Conservation (phyloP, 2,888 invertebrate genomes). For the Andrena bucephala region DNA sequence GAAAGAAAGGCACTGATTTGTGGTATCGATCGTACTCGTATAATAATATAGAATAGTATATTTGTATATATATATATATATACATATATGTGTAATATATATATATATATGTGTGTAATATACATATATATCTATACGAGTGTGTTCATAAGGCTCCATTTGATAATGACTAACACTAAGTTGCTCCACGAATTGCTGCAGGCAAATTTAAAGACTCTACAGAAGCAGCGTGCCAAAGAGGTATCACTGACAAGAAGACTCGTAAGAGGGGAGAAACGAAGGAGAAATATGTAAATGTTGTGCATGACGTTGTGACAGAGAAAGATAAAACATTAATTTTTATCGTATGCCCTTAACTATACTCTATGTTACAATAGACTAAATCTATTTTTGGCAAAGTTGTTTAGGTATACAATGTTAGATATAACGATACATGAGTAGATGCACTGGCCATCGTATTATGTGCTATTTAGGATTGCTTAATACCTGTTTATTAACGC, state of each 20-base stretch:
- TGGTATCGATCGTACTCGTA: conserved; percentile 42
- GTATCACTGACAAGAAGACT: conserved; percentile 64
- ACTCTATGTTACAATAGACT: conserved; percentile 84
- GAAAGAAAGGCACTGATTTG: conserved; percentile 39
- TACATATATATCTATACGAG: conserved; percentile 53
- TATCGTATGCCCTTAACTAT: conserved; percentile 84
- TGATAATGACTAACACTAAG: conserved; percentile 79
- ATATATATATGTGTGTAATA: conserved; percentile 41
- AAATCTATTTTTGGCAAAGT: conserved; percentile 85
- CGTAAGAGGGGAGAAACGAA: conserved; percentile 59
- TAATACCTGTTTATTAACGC: conserved; percentile 78
- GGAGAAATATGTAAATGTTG: conserved; percentile 56
- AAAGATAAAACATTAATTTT: conserved; percentile 75
- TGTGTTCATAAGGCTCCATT: conserved; percentile 80
- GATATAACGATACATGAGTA: conserved; percentile 82
- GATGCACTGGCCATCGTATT: conserved; percentile 85
- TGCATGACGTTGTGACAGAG: conserved; percentile 60
- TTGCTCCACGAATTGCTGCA: conserved; percentile 71
- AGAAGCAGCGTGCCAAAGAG: conserved; percentile 48
- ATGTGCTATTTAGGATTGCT: conserved; percentile 82
- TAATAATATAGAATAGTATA: conserved; percentile 68
- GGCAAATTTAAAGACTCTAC: conserved; percentile 42
- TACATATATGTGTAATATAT: conserved; percentile 26
- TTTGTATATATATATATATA: conserved; percentile 53
- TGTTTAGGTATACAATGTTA: conserved; percentile 84